Conservation (phyloP, 2,797 vertebrate genomes). For the Pseudochirops cupreus region DNA sequence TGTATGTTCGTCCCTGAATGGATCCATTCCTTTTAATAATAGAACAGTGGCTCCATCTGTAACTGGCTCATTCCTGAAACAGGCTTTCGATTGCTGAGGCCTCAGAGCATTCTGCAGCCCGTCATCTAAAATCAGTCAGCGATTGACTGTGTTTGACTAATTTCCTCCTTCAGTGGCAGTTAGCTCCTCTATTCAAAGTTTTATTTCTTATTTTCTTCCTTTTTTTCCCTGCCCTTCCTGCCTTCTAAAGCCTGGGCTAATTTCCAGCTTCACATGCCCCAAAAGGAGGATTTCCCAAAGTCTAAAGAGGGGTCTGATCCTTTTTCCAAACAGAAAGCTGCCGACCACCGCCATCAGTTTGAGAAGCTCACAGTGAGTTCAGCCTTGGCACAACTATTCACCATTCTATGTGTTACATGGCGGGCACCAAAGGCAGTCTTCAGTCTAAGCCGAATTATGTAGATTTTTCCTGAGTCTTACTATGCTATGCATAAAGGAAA, state of each 20-base stretch:
- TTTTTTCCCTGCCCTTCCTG: too few relatives aligned
- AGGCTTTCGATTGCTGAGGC: background rate
- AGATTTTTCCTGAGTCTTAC: constrained; percentile 58
- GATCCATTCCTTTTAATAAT: constrained; percentile 66
- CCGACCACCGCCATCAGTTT: background rate
- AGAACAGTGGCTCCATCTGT: constrained; percentile 54
- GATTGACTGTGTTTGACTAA: constrained; percentile 69
- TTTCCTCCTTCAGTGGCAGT: constrained; percentile 50
- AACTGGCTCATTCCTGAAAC: constrained; percentile 63
- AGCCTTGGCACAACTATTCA: constrained; percentile 55
- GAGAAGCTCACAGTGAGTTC: background rate
- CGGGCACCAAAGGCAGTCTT: constrained; percentile 70
- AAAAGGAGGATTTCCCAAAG: background rate
- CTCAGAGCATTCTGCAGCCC: constrained; percentile 59
- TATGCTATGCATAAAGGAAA: constrained; percentile 50
- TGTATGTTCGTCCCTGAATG: constrained; percentile 45
- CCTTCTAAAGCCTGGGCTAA: background rate
- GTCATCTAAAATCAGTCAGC: constrained; percentile 70
- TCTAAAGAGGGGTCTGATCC: background rate
- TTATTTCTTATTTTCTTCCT: background rate
- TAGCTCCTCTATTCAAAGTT: constrained; percentile 60
- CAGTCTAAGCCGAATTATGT: constrained; percentile 71
- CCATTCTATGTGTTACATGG: constrained; percentile 70
- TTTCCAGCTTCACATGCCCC: background rate
- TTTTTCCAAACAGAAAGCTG: background rate